A percentile compares a stretch with the other conserved stretches of the same genome.
phyloP scores from a whole-genome alignment of 2,113 vertebrate species.

The Cyphomyrus plagiostoma region DNA sequence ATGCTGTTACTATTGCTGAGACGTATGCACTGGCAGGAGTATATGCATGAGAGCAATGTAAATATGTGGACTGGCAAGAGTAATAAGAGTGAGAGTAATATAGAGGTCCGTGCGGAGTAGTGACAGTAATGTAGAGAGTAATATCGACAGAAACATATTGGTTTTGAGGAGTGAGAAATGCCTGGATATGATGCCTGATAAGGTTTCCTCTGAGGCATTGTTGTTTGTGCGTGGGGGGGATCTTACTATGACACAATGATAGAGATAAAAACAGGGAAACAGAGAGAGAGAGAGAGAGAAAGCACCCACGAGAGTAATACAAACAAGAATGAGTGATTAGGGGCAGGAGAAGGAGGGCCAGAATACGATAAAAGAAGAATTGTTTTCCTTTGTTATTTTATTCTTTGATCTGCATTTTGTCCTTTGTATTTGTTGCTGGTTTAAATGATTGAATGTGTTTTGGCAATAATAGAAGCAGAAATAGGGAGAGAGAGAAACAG shows the following conservation, averaged over 20 bases:
- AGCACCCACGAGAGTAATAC: neutral
- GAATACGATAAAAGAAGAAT: neutral
- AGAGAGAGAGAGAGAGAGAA: neutral
- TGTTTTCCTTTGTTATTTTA: neutral
- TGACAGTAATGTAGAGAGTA: neutral
- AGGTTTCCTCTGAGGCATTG: neutral
- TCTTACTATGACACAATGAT: neutral
- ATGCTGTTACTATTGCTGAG: neutral
- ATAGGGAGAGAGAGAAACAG: neutral
- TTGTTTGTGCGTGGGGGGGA: neutral
- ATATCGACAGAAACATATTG: neutral
- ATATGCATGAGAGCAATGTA: neutral
- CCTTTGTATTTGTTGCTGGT: neutral
- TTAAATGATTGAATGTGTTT: conserved; percentile 6
- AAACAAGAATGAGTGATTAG: conserved; percentile 1
- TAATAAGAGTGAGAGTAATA: neutral
- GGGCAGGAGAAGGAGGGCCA: neutral
- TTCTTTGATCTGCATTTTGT: conserved; percentile 5
- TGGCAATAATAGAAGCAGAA: neutral
- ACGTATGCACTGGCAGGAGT: neutral
- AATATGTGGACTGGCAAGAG: neutral
- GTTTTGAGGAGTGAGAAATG: neutral
- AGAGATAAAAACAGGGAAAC: neutral
- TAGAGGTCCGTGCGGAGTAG: neutral
- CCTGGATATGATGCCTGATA: neutral